Evolutionary conservation across 1,140 invertebrate species (phyloP), one percentile per base, ranked within the genome.

Genomic region (Asobara japonica): DNA sequence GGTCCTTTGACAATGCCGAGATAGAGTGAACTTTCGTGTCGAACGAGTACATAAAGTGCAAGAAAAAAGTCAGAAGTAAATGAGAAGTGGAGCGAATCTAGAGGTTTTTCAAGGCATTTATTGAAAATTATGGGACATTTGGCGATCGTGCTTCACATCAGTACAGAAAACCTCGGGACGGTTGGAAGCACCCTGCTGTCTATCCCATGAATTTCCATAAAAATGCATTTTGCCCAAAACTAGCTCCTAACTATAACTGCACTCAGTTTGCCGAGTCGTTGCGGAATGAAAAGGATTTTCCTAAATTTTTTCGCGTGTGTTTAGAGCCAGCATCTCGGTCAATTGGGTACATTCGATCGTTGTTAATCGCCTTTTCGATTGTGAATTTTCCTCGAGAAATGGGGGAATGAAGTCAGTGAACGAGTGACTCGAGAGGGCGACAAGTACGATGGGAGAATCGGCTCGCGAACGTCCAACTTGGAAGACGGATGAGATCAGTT

Each of bases 401-500:
- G 29, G 45, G 41, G 41, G 38, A 36, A 73, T 77, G 74, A 80
- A 72, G 70, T 72, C 64, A 66, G 45, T n/a, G 10, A 31, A 62
- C n/a, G 60, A 62, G 41, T 7, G 56, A 51, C 31, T 60, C 29
- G 11, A 20, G 31, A 31, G n/a, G 41, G 51, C 33, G 62, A 71
- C 71, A 65, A 66, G 56, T 76, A 75, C 68, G 75, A 71, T 78
- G 68, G 41, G 72, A 75, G 77, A 74, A 74, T 76, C 77, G 81
- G 79, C 76, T 76, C 76, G 76, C 81, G 78, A 65, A 65, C 11
- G 61, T 71, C 66, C 62, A 68, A 70, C 72, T 48, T 30, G 80
- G 79, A 84, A 85, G 84, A 86, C 84, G 84, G 83, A 85, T 86
- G 84, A 84, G 82, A 86, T 84, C 84, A 85, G 83, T 86, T 86